phyloP scores from a whole-genome alignment of 2,113 vertebrate genomes.

The Macrotis lagotis region DNA sequence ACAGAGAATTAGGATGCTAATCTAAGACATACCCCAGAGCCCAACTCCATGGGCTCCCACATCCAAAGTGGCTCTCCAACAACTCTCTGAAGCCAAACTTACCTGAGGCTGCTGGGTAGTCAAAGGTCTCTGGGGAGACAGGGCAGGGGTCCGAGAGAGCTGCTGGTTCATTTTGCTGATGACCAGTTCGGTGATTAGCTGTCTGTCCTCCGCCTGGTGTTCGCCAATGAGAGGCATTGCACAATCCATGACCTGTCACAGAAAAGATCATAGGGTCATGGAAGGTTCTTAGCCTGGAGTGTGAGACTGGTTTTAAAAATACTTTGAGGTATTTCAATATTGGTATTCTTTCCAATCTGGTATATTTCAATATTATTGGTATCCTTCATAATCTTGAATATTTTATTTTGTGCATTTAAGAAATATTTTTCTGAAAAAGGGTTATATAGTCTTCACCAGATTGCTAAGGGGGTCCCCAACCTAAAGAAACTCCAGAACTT shows the following conservation, averaged over 20 bases:
- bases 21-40: not conserved
- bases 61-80: not conserved
- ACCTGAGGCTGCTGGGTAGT: slow-evolving; percentile 96
- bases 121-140: slow-evolving; percentile 91
- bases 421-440: not conserved
- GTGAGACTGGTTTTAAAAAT: not conserved
- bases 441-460: not conserved
- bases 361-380: too few relatives aligned
- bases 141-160: slow-evolving; percentile 87
- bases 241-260: slow-evolving; percentile 93
- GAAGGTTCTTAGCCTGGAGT: not conserved
- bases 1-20: not conserved
- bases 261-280: not conserved
- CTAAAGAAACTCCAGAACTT: not conserved
- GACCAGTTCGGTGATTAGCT: slow-evolving; percentile 94
- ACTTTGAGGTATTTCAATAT: not conserved
- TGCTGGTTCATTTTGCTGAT: slow-evolving; percentile 94
- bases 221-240: slow-evolving; percentile 98
- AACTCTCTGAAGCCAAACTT: slow-evolving; percentile 63
- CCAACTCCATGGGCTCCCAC: not conserved
- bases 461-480: not conserved
- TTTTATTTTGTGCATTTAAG: not conserved
- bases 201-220: slow-evolving; percentile 95
- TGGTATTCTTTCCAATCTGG: too few relatives aligned
- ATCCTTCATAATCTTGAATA: too few relatives aligned